phyloP scores from a whole-genome alignment of 1,140 invertebrate species.

The Heliothis subflexa region DNA sequence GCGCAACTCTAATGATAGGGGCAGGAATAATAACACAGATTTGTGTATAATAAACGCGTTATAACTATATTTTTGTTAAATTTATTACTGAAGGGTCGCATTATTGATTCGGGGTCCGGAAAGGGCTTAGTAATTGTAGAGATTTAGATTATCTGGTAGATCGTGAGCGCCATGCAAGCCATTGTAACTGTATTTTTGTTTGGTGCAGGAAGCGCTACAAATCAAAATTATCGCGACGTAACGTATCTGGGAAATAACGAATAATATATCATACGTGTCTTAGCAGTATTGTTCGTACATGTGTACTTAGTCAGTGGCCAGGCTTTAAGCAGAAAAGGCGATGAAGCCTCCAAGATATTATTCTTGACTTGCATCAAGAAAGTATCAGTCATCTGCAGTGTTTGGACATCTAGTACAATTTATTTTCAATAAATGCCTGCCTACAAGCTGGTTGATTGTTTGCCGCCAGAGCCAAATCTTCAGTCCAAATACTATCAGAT shows the following conservation, averaged over 20 bases:
- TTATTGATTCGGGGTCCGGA: conserved; percentile 19
- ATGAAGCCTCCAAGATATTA: not conserved
- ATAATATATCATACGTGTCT: not conserved
- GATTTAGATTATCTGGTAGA: conserved; percentile 21
- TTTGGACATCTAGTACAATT: not conserved
- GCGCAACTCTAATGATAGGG: conserved; percentile 46
- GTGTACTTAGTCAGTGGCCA: not conserved
- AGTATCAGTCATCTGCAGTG: not conserved
- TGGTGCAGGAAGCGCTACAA: conserved; percentile 18
- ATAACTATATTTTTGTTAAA: conserved; percentile 44
- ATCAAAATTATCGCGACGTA: conserved; percentile 19
- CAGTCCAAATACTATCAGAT: no score
- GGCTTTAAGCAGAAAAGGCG: not conserved
- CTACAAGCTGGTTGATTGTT: no score
- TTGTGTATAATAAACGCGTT: conserved; percentile 38
- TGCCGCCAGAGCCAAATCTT: no score
- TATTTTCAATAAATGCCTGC: no score
- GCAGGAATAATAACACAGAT: conserved; percentile 41
- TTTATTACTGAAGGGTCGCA: conserved; percentile 35
- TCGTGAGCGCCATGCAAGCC: not conserved
- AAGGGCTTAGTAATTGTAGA: conserved; percentile 28
- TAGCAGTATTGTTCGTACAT: not conserved
- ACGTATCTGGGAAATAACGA: conserved; percentile 8
- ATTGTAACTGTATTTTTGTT: conserved; percentile 5
- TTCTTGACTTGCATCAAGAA: not conserved